Evolutionary conservation across 2,797 vertebrate genomes (phyloP), one percentile per base, ranked within the genome.

Genomic region (Amphiprion clarkii): DNA sequence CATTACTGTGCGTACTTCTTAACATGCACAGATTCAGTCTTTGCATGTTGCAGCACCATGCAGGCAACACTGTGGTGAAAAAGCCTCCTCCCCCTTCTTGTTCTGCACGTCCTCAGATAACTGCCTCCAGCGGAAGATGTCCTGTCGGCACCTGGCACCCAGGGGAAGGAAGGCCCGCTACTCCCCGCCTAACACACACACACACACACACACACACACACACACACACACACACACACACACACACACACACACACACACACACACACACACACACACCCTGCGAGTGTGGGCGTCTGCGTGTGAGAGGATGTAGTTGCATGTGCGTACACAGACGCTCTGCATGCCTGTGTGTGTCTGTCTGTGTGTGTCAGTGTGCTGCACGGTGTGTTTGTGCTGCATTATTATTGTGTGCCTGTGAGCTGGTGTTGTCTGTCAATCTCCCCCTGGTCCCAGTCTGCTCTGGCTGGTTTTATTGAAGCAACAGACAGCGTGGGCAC

Each of bases 81-180:
- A 21, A 74, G 19, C 40, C 62, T 51, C 67, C 74, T 61, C 79
- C 76, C 39, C 67, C 73, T 58, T 29, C 75, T 75, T 49, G 60
- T 78, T 83, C 81, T 67, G 60, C 87, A 86, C 79, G 82, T 91
- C 89, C 88, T 92, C 87, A 90, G 91, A 94, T 93, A 91, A 91
- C 90, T 85, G 92, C 92, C 90, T 92, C 77, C 75, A 92, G 93
- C 90, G 83, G 84, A 89, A 91, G 82, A 90, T 92, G 88, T 94
- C 91, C 89, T 94, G 88, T 88, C 85, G 85, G 90, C 91, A 91
- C 90, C 85, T 89, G 88, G 83, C 80, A 91, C 88, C 87, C 81
- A 61, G 64, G 90, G 91, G 87, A 88, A 87, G 68, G 73, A 64
- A 81, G 84, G 82, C 82, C 81, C 61, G 76, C 84, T 82, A 77